Evolutionary conservation across 2,888 invertebrate genomes (phyloP), one percentile per base, ranked within the genome.

Genomic region (Agrotis clavis): DNA sequence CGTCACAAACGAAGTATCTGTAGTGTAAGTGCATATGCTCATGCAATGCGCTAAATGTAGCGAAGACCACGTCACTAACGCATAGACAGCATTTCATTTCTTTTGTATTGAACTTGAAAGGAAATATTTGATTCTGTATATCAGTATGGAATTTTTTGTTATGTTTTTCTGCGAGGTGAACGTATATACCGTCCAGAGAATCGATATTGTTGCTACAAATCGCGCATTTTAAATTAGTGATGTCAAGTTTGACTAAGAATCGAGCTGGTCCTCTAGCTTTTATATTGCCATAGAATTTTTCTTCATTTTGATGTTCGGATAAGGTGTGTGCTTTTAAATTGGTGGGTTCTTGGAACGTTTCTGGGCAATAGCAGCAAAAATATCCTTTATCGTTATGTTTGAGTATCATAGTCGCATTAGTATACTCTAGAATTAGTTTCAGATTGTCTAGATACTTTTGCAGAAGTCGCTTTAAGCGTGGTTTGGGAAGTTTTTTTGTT

Each of bases 1-100:
- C 84, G 0, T 88, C 80, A 50, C 94, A 94, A 2, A 90, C 77
- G 51, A 87, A 92, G 76, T 94, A 93, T 59, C 89, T 86, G 63
- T 91, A 94, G 74, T 95, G 94, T 3, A 82, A 79, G 50, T 92
- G 88, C 91, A 92, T 92, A 60, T 92, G 92, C 35, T 89, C 86
- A 4, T 87, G 80, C 1, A 92, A 67, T 0, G 80, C 76, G 73
- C 89, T 90, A 54, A 91, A 91, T 1, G 76, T 82, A 2, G 66
- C 60, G 19, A 80, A 81, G 11, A 65, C 56, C 1, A 48, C 69
- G 11, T 72, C 69, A 41, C 73, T 78, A 1, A 61, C 19, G 19
- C 88, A 88, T 6, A 84, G 9, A 41, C 64, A 74, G 50, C 88
- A 88, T 48, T 68, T 75, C 1, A 85, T 19, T 11, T 66, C 19